Evolutionary conservation across 1,140 invertebrate genomes (phyloP).

Genomic region (Platorchestia sp.): DNA sequence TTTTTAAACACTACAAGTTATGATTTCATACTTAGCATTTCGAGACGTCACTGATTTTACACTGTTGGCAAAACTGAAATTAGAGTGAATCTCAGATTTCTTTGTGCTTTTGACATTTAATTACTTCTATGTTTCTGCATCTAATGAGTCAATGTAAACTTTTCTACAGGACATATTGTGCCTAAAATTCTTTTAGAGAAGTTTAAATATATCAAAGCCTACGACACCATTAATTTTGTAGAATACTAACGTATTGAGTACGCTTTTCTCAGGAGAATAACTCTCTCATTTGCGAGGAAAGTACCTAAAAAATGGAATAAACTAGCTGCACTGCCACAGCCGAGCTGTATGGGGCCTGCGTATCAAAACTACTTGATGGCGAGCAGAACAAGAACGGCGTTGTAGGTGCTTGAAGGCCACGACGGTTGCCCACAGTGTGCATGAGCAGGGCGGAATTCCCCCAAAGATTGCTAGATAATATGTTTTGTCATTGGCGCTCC

Average conservation of each 20-base stretch:
- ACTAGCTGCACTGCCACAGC: not conserved
- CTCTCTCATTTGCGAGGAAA: not conserved
- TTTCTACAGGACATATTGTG: not conserved
- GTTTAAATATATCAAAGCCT: not conserved
- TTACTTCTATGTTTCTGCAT: not conserved
- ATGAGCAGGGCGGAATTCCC: constrained; percentile 1
- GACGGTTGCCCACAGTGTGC: not conserved
- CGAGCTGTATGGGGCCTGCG: too few species aligned
- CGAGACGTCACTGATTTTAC: not conserved
- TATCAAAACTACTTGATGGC: not conserved
- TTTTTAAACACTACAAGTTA: too few species aligned
- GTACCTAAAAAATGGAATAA: not conserved
- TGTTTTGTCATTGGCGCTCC: constrained; percentile 42
- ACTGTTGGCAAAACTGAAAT: not conserved
- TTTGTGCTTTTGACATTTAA: not conserved
- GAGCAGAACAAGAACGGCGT: not conserved
- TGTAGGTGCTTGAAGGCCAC: not conserved
- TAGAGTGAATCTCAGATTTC: not conserved
- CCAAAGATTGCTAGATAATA: constrained; percentile 52
- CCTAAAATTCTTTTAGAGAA: not conserved
- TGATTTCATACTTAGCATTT: not conserved
- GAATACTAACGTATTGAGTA: not conserved
- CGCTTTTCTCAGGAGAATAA: not conserved
- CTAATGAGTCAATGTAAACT: not conserved
- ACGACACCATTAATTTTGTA: not conserved